Evolutionary conservation across 2,888 invertebrate genomes (phyloP).

Genomic region (Cryptocheilus praepositus): DNA sequence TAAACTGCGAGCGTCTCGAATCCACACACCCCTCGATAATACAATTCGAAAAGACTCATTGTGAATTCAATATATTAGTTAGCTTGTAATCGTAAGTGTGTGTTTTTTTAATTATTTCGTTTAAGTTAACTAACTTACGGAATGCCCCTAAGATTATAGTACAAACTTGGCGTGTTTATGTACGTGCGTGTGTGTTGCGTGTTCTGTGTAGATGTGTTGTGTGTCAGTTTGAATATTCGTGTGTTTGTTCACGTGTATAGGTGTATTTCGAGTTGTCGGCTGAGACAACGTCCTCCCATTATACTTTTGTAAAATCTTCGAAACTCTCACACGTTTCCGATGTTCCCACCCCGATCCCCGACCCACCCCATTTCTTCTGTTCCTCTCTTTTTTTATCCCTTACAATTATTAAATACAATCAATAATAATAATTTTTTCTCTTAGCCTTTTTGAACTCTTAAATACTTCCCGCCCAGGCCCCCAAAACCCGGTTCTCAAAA

Average conservation of each 20-base stretch:
- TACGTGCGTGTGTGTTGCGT: slow-evolving; percentile 12
- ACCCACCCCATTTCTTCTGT: neutral
- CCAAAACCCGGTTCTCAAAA: slow-evolving; percentile 10
- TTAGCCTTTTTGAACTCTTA: slow-evolving; percentile 63
- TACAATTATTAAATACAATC: slow-evolving; percentile 29
- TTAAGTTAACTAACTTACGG: slow-evolving; percentile 57
- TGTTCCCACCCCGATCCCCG: slow-evolving; percentile 18
- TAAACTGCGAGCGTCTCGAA: slow-evolving; percentile 20
- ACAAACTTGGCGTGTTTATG: slow-evolving; percentile 49
- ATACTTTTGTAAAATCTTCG: slow-evolving; percentile 53
- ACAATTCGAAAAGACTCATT: slow-evolving; percentile 30
- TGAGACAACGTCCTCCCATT: slow-evolving; percentile 3
- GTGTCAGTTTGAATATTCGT: neutral
- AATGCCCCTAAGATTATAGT: slow-evolving; percentile 66
- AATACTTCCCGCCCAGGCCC: slow-evolving; percentile 52
- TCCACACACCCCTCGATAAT: slow-evolving; percentile 22
- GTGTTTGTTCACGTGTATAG: neutral
- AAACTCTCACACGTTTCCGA: slow-evolving; percentile 61
- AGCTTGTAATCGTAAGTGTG: slow-evolving; percentile 26
- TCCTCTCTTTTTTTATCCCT: slow-evolving; percentile 16
- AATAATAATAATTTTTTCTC: slow-evolving; percentile 34
- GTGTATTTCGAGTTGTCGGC: slow-evolving; percentile 8
- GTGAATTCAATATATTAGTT: slow-evolving; percentile 37
- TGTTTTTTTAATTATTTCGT: slow-evolving; percentile 22
- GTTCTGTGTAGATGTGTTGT: slow-evolving; percentile 1